A percentile compares a stretch with the other conserved stretches of the same genome.
Evolutionary conservation across 2,888 invertebrate species (phyloP).

Genomic region (Apodemia duryi): DNA sequence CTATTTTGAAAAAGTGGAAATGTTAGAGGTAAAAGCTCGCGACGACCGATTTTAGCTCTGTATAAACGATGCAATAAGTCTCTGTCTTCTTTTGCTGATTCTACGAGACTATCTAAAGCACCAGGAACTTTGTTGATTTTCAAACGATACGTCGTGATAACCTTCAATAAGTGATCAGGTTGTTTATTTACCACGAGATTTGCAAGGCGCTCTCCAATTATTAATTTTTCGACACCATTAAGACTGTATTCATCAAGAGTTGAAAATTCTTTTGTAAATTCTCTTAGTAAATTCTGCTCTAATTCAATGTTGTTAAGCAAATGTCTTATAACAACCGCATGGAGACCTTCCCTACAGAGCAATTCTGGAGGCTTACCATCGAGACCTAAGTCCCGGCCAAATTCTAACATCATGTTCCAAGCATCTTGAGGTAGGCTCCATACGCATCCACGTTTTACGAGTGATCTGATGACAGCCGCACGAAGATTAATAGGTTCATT

Average conservation of each 20-base stretch:
- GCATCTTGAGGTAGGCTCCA: conserved; percentile 48
- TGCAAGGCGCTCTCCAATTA: conserved; percentile 35
- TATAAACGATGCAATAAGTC: conserved; percentile 41
- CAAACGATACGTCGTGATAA: conserved; percentile 29
- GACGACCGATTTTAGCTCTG: conserved; percentile 42
- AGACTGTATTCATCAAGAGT: conserved; percentile 45
- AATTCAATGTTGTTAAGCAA: conserved; percentile 37
- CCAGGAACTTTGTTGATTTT: conserved; percentile 34
- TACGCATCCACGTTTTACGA: conserved; percentile 48
- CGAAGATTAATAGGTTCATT: conserved; percentile 53
- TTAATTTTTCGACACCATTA: conserved; percentile 37
- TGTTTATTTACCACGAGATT: conserved; percentile 35
- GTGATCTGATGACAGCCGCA: conserved; percentile 54
- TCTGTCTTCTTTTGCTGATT: conserved; percentile 35
- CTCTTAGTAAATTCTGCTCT: conserved; percentile 33
- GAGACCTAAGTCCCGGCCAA: conserved; percentile 49
- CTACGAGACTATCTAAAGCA: conserved; percentile 35
- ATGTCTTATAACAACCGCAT: conserved; percentile 48
- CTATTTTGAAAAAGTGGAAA: conserved; percentile 41
- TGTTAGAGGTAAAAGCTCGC: conserved; percentile 42
- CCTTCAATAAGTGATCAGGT: conserved; percentile 38
- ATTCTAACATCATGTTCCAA: conserved; percentile 48
- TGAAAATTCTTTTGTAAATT: conserved; percentile 44
- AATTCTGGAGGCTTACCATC: conserved; percentile 45
- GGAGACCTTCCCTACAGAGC: conserved; percentile 52